Evolutionary conservation across 1,140 invertebrate genomes (phyloP), one percentile per base, ranked within the genome.

Genomic region (Gryon sp.): DNA sequence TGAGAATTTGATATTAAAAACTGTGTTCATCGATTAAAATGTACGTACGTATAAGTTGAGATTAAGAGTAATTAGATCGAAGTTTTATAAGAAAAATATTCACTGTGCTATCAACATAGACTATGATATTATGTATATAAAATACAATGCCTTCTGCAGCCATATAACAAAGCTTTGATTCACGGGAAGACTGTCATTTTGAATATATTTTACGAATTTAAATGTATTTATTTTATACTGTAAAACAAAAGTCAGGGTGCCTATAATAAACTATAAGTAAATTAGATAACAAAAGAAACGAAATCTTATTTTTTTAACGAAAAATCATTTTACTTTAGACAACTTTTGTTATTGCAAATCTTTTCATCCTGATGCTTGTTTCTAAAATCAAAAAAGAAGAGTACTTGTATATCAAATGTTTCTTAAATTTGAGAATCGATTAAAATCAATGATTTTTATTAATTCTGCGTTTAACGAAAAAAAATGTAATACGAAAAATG

Each of bases 61-160:
- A 41, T 41, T 41, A n/a, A n/a, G n/a, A n/a, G n/a, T n/a, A n/a
- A n/a, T n/a, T n/a, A n/a, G n/a, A n/a, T 7, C 22, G 7, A 36
- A 36, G 22, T 36, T 52, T 50, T 32, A 30, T 52, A 52, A 7
- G 12, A 40, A 18, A 32, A 52, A 36, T 1, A n/a, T 26, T 3
- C 9, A 57, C 5, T 20, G 9, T 55, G n/a, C 15, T 4, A 30
- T 30, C 3, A 16, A 57, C n/a, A 43, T 28, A 12, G n/a, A 41
- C 8, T 28, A 52, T 40, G 4, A 52, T 48, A 62, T 28, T 41
- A 41, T 63, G 59, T 63, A 68, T 20, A 69, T 57, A 55, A 68
- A 26, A 40, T 52, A 40, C 40, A 60, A 62, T 62, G 57, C 46
- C 68, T 60, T 72, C 48, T 36, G 38, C 53, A 72, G 48, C 48